phyloP scores from a whole-genome alignment of 2,797 vertebrate genomes.

The Lacerta agilis region DNA sequence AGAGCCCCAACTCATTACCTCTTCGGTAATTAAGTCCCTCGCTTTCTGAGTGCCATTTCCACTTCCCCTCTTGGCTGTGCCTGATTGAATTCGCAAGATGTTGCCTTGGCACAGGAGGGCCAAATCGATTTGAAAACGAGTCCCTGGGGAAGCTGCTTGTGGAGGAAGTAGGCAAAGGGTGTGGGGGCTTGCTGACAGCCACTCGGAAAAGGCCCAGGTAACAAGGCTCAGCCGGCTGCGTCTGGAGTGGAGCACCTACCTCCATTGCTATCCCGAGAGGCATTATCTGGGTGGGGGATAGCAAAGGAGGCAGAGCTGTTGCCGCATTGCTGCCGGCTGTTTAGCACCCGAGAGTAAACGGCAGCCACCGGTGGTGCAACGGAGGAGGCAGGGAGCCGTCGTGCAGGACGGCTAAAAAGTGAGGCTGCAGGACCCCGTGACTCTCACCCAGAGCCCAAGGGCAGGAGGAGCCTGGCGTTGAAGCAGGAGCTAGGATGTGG shows the following conservation, averaged over 20 bases:
- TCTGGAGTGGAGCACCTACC: too few relatives aligned
- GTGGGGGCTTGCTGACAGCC: too few relatives aligned
- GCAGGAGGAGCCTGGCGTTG: not conserved
- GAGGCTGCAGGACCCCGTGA: too few relatives aligned
- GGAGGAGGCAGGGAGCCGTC: not conserved
- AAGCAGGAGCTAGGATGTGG: not conserved
- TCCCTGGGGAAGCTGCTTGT: not conserved
- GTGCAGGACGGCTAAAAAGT: not conserved
- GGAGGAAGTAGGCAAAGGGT: not conserved
- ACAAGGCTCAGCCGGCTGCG: too few relatives aligned
- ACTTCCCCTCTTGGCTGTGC: not conserved
- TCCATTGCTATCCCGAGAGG: accelerated
- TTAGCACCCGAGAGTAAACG: not conserved
- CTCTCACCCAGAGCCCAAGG: not conserved
- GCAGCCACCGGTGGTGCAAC: too few relatives aligned
- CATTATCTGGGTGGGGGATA: not conserved
- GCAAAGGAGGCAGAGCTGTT: not conserved
- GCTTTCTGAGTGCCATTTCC: accelerated
- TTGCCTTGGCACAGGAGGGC: too few relatives aligned
- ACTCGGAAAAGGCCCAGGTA: too few relatives aligned
- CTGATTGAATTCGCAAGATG: not conserved
- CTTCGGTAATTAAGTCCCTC: not conserved
- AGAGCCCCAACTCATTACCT: not conserved
- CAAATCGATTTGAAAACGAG: not conserved
- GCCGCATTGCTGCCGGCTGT: too few relatives aligned